phyloP scores from a whole-genome alignment of 2,888 invertebrate genomes.

The Bugula neritina region DNA sequence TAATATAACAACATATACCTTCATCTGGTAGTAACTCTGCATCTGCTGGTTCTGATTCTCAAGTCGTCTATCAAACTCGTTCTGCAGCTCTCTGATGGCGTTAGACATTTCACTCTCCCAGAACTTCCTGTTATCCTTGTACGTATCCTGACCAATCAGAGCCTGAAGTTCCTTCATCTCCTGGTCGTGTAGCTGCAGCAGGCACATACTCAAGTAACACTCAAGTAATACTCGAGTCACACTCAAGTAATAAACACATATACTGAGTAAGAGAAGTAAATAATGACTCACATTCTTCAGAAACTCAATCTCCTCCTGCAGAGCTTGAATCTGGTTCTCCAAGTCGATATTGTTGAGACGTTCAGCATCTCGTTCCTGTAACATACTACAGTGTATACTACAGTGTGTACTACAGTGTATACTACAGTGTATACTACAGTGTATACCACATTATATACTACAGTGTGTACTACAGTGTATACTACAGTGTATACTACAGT shows the following conservation, averaged over 20 bases:
- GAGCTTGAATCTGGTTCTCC: constrained; percentile 27
- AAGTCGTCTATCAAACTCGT: constrained; percentile 23
- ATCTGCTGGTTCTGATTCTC: constrained; percentile 54
- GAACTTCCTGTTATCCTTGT: constrained; percentile 35
- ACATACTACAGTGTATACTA: too few species aligned
- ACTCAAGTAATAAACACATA: not conserved
- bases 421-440: too few species aligned
- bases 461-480: too few species aligned
- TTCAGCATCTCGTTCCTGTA: constrained; percentile 28
- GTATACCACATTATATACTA: too few species aligned
- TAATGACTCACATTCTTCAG: constrained; percentile 24
- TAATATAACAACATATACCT: constrained; percentile 42
- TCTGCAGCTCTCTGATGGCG: constrained; percentile 27
- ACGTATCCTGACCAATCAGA: constrained; percentile 46
- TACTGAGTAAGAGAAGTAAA: not conserved
- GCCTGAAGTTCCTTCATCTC: constrained; percentile 46
- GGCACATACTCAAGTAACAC: not conserved
- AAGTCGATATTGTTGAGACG: constrained; percentile 27
- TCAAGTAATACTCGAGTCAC: not conserved
- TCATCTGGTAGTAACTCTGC: constrained; percentile 57
- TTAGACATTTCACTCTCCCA: constrained; percentile 27
- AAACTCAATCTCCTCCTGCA: constrained; percentile 29
- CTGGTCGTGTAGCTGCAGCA: constrained; percentile 28
- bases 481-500: too few species aligned
- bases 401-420: too few species aligned